Percentiles rank a stretch among this genome's conserved stretches.
Evolutionary conservation across 2,113 vertebrate species (phyloP).

Genomic region (Nibea albiflora): DNA sequence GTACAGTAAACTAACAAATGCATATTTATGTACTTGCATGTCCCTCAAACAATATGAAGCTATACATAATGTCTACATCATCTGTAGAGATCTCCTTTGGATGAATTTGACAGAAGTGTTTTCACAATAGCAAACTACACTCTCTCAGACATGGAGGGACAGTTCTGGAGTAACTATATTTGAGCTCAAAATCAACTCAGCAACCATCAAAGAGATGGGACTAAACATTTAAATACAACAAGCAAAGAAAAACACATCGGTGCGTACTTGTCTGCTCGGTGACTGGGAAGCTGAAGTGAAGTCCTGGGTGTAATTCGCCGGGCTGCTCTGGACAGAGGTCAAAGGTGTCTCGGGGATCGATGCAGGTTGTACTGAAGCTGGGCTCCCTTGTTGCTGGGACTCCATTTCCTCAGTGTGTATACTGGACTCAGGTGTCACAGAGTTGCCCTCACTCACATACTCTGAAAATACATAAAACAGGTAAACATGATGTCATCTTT

Average conservation of each 20-base stretch:
- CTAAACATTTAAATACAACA: background rate
- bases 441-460: conserved; percentile 82
- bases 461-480: conserved; percentile 76
- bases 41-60: background rate
- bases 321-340: conserved; percentile 74
- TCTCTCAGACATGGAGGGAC: background rate
- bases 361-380: conserved; percentile 66
- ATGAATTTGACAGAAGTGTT: background rate
- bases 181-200: background rate
- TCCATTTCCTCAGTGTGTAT: conserved; percentile 84
- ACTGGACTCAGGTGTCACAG: conserved; percentile 82
- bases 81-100: background rate
- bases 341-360: conserved; percentile 75
- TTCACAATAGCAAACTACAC: background rate
- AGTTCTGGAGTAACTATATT: background rate
- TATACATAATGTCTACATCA: background rate
- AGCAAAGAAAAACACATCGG: background rate
- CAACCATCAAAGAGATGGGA: background rate
- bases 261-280: conserved; percentile 82
- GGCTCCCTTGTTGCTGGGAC: conserved; percentile 83
- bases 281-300: conserved; percentile 82
- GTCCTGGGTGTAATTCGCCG: conserved; percentile 86
- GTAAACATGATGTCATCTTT: background rate
- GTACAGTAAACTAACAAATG: conserved; percentile 3
- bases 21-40: background rate